These are phyloP conservation scores for Dynastes hyllus DNA, from an alignment of 2,888 invertebrate species.

Conservation along the genomic window DNA sequence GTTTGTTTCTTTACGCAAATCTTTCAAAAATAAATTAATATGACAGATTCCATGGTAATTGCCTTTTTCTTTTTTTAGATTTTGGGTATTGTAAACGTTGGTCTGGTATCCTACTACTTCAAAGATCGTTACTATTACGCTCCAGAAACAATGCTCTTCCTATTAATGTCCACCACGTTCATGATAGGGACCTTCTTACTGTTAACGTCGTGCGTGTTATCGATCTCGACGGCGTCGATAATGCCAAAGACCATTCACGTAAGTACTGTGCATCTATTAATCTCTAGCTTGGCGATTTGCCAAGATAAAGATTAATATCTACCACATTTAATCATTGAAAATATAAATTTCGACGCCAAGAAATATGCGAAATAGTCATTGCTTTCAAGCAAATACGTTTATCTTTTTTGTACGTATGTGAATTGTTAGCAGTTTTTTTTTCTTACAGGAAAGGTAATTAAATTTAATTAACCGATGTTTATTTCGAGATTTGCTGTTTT, in stretches of 20 bases:
- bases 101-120: conserved; percentile 79
- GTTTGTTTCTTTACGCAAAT: too few relatives aligned
- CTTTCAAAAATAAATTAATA: too few relatives aligned
- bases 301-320: neutral
- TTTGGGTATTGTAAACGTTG: conserved; percentile 84
- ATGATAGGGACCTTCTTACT: conserved; percentile 86
- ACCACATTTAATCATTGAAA: neutral
- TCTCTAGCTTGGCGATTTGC: neutral
- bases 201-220: conserved; percentile 82
- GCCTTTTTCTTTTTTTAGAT: conserved; percentile 72
- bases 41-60: neutral
- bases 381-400: too few relatives aligned
- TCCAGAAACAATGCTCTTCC: conserved; percentile 79
- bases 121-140: conserved; percentile 66
- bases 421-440: too few relatives aligned
- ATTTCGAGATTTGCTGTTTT: neutral
- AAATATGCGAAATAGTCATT: too few relatives aligned
- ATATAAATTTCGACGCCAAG: neutral
- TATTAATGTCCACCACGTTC: conserved; percentile 84
- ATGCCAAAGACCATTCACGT: conserved; percentile 87
- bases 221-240: conserved; percentile 87
- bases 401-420: too few relatives aligned
- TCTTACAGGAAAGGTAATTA: too few relatives aligned
- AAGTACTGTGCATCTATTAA: conserved; percentile 70
- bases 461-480: neutral